Conservation (phyloP, 2,888 invertebrate species). For the Coenonympha glycerion region DNA sequence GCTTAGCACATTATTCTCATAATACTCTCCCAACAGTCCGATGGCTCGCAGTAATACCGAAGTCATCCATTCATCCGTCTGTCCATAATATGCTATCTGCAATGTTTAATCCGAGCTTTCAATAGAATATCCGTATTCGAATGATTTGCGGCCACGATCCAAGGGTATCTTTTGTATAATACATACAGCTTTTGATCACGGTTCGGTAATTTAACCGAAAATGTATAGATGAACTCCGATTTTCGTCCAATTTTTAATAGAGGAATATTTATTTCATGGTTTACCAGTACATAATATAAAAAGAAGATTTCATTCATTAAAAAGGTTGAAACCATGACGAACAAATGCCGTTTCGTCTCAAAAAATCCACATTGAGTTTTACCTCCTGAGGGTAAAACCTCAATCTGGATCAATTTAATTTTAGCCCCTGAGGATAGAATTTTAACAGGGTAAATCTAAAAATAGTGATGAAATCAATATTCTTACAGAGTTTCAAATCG, state of each 20-base stretch:
- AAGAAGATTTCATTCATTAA: too few relatives aligned
- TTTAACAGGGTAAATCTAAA: too few relatives aligned
- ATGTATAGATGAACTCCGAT: neutral
- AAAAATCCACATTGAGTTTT: too few relatives aligned
- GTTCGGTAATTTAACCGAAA: neutral
- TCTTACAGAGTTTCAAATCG: too few relatives aligned
- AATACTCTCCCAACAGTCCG: neutral
- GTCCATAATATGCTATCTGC: neutral
- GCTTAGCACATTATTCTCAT: too few relatives aligned
- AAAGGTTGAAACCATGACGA: too few relatives aligned
- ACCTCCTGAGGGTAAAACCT: too few relatives aligned
- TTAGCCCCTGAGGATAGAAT: too few relatives aligned
- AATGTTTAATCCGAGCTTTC: constrained; percentile 5
- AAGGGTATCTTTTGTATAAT: neutral
- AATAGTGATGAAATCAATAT: too few relatives aligned
- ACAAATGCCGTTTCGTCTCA: too few relatives aligned
- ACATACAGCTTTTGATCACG: neutral
- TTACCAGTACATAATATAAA: too few relatives aligned
- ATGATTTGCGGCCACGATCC: neutral
- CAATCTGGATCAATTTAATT: too few relatives aligned
- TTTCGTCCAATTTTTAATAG: neutral
- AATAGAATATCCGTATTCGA: neutral
- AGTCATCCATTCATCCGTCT: constrained; percentile 1
- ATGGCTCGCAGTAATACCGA: neutral
- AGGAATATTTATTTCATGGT: neutral